Evolutionary conservation across 2,113 vertebrate species (phyloP).

Genomic region (Otocyon megalotis): DNA sequence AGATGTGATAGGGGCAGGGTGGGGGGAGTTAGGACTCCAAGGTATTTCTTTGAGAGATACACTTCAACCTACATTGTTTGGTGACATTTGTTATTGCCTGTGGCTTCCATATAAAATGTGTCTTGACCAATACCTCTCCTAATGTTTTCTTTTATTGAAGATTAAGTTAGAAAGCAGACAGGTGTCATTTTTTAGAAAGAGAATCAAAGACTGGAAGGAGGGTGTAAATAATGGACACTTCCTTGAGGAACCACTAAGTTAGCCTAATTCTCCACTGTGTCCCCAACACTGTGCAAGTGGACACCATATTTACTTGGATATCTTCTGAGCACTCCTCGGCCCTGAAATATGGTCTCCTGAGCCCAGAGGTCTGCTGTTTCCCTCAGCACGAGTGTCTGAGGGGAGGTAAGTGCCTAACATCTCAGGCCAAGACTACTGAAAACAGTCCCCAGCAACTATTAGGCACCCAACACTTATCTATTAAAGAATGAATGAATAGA

Average conservation of each 20-base stretch:
- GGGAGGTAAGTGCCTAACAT: background rate
- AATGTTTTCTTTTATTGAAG: background rate
- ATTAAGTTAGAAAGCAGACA: background rate
- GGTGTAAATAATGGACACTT: background rate
- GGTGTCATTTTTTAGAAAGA: background rate
- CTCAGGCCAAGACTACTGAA: background rate
- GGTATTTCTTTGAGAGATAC: background rate
- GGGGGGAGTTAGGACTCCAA: background rate
- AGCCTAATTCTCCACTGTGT: background rate
- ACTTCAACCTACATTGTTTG: background rate
- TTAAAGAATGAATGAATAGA: conserved; percentile 7
- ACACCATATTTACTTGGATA: background rate
- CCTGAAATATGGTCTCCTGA: background rate
- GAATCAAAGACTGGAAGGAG: background rate
- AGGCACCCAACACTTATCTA: background rate
- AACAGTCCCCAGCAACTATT: background rate
- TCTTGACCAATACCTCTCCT: background rate
- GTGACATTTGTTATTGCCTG: background rate
- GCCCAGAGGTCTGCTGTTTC: background rate
- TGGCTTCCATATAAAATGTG: background rate
- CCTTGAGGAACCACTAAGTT: background rate
- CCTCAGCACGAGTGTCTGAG: background rate
- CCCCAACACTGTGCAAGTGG: background rate
- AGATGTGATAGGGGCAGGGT: background rate
- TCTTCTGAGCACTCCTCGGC: background rate